Evolutionary conservation across 2,888 invertebrate genomes (phyloP), one percentile per base, ranked within the genome.

Genomic region (Exocentrus adspersus): DNA sequence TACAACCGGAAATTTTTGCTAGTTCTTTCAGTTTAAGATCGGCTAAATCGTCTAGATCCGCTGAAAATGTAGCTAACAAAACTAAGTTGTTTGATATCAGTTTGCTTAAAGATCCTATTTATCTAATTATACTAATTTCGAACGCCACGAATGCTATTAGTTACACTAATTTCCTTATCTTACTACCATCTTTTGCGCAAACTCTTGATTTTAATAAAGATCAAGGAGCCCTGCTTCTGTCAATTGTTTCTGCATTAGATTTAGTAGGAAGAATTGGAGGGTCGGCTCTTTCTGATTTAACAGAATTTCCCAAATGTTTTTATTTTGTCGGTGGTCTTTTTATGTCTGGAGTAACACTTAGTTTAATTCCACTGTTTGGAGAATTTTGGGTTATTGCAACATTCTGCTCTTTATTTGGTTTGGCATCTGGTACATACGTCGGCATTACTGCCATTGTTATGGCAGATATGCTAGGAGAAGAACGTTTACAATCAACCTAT

Each of bases 381-480:
- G 86, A 86, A 37, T 94, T 92, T 78, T 78, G 82, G 0, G 84
- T 86, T 50, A 86, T 93, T 1, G 87, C 90, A 52, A 84, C 86
- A 21, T 90, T 89, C 77, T 94, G 93, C 80, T 88, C 90, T 0
- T 77, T 91, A 0, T 94, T 94, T 76, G 94, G 94, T 1, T 82
- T 94, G 12, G 91, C 93, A 1, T 93, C 94, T 0, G 94, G 94
- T 7, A 87, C 91, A 1, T 94, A 94, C 79, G 92, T 93, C 0
- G 94, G 94, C 2, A 90, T 94, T 10, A 93, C 93, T 0, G 93
- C 94, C 0, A 89, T 94, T 37, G 92, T 94, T 2, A 93, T 94
- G 92, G 92, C 93, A 0, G 94, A 94, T 77, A 90, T 94, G 89
- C 78, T 94, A 4, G 94, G 94, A 0, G 90, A 91, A 0, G 93